A percentile compares a stretch with the other conserved stretches of the same genome.
Conservation (phyloP, 2,113 vertebrate species). For the Megaceryle torquata region DNA sequence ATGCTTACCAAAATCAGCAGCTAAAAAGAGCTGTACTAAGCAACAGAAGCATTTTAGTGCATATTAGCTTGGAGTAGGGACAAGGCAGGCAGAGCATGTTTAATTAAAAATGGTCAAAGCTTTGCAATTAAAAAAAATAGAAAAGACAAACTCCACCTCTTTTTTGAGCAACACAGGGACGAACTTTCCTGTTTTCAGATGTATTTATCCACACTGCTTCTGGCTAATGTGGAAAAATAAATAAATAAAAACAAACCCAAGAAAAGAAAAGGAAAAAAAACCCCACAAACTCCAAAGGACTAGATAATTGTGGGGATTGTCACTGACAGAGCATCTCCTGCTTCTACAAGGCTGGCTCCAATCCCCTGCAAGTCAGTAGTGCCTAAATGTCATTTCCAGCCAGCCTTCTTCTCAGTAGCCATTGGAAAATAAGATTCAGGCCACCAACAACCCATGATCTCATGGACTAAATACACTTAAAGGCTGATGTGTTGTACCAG, state of each 20-base stretch:
- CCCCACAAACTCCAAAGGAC: neutral
- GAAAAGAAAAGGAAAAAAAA: neutral
- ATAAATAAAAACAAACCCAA: neutral
- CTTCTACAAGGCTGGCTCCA: neutral
- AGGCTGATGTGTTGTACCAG: neutral
- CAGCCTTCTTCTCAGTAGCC: neutral
- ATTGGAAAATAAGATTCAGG: neutral
- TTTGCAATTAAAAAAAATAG: neutral
- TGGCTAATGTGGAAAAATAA: neutral
- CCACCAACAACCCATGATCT: neutral
- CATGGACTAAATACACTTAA: neutral
- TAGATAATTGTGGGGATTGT: neutral
- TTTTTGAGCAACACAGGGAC: neutral
- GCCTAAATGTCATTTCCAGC: slow-evolving; percentile 30
- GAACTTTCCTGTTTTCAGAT: neutral
- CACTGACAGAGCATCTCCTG: neutral
- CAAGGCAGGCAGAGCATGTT: neutral
- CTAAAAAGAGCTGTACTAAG: neutral
- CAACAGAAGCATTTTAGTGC: neutral
- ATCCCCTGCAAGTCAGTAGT: slow-evolving; percentile 24
- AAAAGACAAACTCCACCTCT: neutral
- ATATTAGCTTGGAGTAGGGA: neutral
- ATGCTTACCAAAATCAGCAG: too few species aligned
- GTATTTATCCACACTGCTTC: slow-evolving; percentile 33
- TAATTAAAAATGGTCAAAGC: neutral